Evolutionary conservation across 2,888 invertebrate species (phyloP), one percentile per base, ranked within the genome.

Genomic region (Pterobdella sp.): DNA sequence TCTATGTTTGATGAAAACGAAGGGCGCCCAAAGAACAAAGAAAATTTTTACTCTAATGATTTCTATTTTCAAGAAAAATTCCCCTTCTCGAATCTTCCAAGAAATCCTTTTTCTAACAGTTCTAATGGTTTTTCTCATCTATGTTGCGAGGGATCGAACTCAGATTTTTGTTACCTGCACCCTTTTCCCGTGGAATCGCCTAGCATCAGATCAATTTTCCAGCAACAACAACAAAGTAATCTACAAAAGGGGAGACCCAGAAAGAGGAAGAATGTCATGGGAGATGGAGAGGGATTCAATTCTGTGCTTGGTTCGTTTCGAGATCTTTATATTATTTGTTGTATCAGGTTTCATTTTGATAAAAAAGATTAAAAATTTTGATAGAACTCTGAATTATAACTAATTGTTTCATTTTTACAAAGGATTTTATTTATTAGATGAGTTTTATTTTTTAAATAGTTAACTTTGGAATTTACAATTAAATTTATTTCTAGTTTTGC

Each of bases 221-320:
- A 63, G 26, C 64, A 66, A 22, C 71, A 63, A 26, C 64, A 66
- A 22, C 22, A 37, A n/a, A 72, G 35, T 29, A 52, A 64, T 52
- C 65, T 68, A 0, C 76, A 76, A 49, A 76, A 75, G 35, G 76
- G 76, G 42, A 49, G 76, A 63, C 76, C 76, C 10, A n/a, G 76
- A n/a, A 76, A 76, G 36, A 22, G 76, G 35, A 76, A 76, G 31
- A 60, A 32, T 36, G 64, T 35, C 1, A 63, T 72, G 68, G 4
- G 73, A 18, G 73, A 73, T 35, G 72, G 42, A 26, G 74, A 74
- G 49, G 67, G 60, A 34, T 74, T 74, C 32, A 68, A 73, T 36
- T 72, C 74, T 10, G 29, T 29, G 32, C 63, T 74, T n/a, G 74
- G 74, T 74, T 10, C 65, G 66, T 73, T 0, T 22, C 22, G 7